Evolutionary conservation across 2,888 invertebrate genomes (phyloP).

Genomic region (Drosophila ezoana): DNA sequence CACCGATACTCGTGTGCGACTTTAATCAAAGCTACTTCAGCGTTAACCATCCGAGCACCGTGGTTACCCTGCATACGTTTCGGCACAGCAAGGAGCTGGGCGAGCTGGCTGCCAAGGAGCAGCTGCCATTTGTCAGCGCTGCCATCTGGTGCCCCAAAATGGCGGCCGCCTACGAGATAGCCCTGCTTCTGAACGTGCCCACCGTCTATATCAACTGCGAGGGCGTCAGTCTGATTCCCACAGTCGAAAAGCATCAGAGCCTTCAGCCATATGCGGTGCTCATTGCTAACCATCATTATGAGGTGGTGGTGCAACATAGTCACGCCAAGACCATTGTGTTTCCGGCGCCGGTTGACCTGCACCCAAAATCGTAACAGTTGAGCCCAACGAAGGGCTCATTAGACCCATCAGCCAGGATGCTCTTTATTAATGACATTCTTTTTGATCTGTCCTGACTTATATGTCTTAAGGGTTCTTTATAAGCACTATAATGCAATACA

Average conservation of each 20-base stretch:
- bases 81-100: conserved; percentile 47
- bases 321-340: conserved; percentile 39
- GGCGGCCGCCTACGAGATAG: conserved; percentile 55
- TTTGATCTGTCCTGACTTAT: too few species aligned
- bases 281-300: conserved; percentile 43
- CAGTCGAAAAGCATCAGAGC: conserved; percentile 11
- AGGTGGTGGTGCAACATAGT: conserved; percentile 24
- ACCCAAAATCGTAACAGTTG: neutral
- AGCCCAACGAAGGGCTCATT: too few species aligned
- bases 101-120: conserved; percentile 34
- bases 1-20: conserved; percentile 59
- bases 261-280: conserved; percentile 30
- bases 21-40: conserved; percentile 59
- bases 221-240: conserved; percentile 28
- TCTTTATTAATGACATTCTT: too few species aligned
- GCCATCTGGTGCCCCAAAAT: conserved; percentile 58
- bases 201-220: conserved; percentile 56
- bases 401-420: too few species aligned
- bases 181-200: conserved; percentile 33
- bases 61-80: conserved; percentile 68
- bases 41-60: conserved; percentile 42
- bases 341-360: conserved; percentile 43
- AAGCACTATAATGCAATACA: too few species aligned
- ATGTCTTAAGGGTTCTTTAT: too few species aligned
- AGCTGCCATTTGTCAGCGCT: conserved; percentile 45